These are phyloP conservation scores for Hylaeus anthracinus DNA, from an alignment of 1,140 invertebrate species.

Conservation along the genomic window DNA sequence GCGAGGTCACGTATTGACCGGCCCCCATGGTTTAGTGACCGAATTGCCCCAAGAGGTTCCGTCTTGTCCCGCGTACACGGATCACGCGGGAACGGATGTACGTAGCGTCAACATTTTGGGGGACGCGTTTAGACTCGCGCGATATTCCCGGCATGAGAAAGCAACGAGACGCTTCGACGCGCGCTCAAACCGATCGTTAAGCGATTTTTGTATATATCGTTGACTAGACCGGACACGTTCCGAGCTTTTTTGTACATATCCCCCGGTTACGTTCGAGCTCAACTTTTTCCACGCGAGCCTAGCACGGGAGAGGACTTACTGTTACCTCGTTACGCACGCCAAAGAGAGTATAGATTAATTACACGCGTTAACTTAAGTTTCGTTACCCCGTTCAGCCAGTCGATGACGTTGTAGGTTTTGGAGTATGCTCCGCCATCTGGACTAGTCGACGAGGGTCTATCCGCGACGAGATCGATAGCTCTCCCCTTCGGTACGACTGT, in stretches of 20 bases:
- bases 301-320: background rate
- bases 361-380: background rate
- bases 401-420: background rate
- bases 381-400: too few species aligned
- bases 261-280: background rate
- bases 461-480: slow-evolving; percentile 32
- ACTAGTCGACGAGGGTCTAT: slow-evolving; percentile 6
- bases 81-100: too few species aligned
- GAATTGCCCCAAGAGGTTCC: slow-evolving; percentile 16
- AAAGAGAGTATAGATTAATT: slow-evolving; percentile 23
- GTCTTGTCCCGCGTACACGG: background rate
- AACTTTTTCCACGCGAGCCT: background rate
- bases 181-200: background rate
- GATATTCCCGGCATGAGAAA: slow-evolving; percentile 16
- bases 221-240: background rate
- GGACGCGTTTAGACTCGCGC: too few species aligned
- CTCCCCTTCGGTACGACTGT: slow-evolving; percentile 34
- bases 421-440: slow-evolving; percentile 46
- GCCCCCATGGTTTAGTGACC: slow-evolving; percentile 21
- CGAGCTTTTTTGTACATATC: background rate
- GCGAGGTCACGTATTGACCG: slow-evolving; percentile 66
- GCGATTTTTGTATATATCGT: background rate
- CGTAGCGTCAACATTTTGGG: too few species aligned
- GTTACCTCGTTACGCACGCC: slow-evolving; percentile 39
- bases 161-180: background rate